A percentile compares a stretch with the other conserved stretches of the same genome.
These are phyloP conservation scores for Ormyrus nitidulus DNA, from an alignment of 2,888 invertebrate species.

Conservation along the genomic window DNA sequence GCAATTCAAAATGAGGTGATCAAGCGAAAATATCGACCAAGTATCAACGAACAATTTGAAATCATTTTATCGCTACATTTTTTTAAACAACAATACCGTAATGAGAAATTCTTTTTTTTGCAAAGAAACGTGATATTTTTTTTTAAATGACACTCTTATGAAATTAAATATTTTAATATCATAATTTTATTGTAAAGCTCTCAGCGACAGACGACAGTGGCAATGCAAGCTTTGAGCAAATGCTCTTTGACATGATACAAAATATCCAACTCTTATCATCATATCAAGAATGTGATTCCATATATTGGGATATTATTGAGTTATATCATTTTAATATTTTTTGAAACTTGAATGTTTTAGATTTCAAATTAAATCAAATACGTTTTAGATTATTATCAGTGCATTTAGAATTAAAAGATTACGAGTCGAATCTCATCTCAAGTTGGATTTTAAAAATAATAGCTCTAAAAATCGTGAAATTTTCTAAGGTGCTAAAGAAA, in stretches of 20 bases:
- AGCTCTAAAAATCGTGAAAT: conserved; percentile 65
- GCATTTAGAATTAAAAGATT: conserved; percentile 74
- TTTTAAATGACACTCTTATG: no score
- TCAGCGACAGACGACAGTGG: neutral
- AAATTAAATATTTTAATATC: no score
- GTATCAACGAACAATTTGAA: no score
- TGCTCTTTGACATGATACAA: neutral
- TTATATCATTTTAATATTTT: neutral
- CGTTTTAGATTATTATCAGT: conserved; percentile 74
- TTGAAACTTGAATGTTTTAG: no score
- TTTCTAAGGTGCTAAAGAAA: conserved; percentile 58
- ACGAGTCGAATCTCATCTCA: conserved; percentile 75
- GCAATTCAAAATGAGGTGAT: conserved; percentile 20
- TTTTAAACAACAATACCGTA: no score
- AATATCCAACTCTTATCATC: neutral
- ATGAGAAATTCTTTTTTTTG: neutral
- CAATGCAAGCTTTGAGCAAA: conserved; percentile 5
- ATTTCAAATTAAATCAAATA: no score
- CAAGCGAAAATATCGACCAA: neutral
- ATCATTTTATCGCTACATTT: no score
- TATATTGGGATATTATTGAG: conserved; percentile 36
- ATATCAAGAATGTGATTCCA: neutral
- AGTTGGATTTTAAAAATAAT: conserved; percentile 78
- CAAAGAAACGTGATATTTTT: neutral
- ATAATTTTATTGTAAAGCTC: no score